Percentiles rank a stretch among this genome's conserved stretches.
These are phyloP conservation scores for Salvelinus alpinus DNA, from an alignment of 2,113 vertebrate species.

Conservation along the genomic window DNA sequence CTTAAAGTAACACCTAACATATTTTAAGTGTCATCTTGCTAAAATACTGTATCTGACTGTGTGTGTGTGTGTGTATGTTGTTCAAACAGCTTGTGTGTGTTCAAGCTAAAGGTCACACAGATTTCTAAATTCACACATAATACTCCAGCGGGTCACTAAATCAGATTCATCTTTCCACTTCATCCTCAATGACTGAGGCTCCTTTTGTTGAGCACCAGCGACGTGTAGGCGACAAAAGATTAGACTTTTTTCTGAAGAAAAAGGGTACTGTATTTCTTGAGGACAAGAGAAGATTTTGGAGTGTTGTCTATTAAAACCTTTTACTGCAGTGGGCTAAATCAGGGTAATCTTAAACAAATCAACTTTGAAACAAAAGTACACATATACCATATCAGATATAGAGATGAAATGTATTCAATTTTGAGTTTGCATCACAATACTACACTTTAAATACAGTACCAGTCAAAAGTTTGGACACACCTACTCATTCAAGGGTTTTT, in stretches of 20 bases:
- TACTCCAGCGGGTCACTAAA: constrained; percentile 26
- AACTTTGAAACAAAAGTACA: too few species aligned
- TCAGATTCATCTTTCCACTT: constrained; percentile 33
- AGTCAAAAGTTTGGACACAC: too few species aligned
- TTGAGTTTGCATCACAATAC: too few species aligned
- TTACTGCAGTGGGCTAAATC: too few species aligned
- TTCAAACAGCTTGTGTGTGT: constrained; percentile 29
- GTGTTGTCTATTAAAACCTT: too few species aligned
- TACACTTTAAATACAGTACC: too few species aligned
- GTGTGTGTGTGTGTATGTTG: background rate
- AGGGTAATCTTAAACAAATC: too few species aligned
- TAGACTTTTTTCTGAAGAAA: background rate
- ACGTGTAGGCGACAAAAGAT: constrained; percentile 10
- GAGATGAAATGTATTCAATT: too few species aligned
- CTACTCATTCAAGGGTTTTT: too few species aligned
- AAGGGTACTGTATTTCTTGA: background rate
- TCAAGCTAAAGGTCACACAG: constrained; percentile 58
- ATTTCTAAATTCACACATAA: constrained; percentile 26
- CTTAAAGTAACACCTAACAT: too few species aligned
- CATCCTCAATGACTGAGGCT: constrained; percentile 14
- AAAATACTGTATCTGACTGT: background rate
- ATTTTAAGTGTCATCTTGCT: background rate
- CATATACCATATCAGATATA: too few species aligned
- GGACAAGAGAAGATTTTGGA: too few species aligned
- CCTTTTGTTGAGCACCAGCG: constrained; percentile 5